Evolutionary conservation across 2,888 invertebrate species (phyloP).

Genomic region (Thumatha senex): DNA sequence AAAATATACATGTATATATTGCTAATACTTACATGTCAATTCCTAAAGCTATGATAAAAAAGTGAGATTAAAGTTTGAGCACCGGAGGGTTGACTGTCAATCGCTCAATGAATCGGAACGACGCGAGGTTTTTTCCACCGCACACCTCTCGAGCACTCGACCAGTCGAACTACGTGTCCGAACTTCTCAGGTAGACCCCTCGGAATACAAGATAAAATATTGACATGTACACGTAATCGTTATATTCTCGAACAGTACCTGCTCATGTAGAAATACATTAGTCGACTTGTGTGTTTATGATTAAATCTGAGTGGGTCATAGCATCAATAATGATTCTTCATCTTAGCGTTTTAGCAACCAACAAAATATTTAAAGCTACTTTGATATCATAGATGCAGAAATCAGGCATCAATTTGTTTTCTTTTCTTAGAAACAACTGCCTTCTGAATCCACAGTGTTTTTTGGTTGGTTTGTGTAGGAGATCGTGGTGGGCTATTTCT

Average conservation of each 20-base stretch:
- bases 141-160: slow-evolving; percentile 2
- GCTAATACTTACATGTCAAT: too few species aligned
- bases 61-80: slow-evolving; percentile 35
- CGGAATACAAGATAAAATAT: slow-evolving; percentile 26
- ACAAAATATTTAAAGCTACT: too few species aligned
- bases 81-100: slow-evolving; percentile 40
- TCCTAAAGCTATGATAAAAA: too few species aligned
- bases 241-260: slow-evolving; percentile 2
- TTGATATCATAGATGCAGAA: too few species aligned
- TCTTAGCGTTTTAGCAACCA: background rate
- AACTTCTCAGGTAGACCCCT: slow-evolving; percentile 29
- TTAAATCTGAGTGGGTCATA: background rate
- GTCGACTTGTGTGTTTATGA: background rate
- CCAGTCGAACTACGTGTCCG: slow-evolving; percentile 18
- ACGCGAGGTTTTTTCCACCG: slow-evolving; percentile 32
- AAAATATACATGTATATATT: too few species aligned
- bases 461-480: too few species aligned
- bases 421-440: too few species aligned
- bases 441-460: too few species aligned
- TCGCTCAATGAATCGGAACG: slow-evolving; percentile 64
- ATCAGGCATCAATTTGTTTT: too few species aligned
- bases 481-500: too few species aligned
- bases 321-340: background rate
- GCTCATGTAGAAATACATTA: background rate
- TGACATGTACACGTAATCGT: slow-evolving; percentile 26